Percentiles rank a stretch among this genome's conserved stretches.
Conservation (phyloP, 2,888 invertebrate species). For the Oligia strigilis region DNA sequence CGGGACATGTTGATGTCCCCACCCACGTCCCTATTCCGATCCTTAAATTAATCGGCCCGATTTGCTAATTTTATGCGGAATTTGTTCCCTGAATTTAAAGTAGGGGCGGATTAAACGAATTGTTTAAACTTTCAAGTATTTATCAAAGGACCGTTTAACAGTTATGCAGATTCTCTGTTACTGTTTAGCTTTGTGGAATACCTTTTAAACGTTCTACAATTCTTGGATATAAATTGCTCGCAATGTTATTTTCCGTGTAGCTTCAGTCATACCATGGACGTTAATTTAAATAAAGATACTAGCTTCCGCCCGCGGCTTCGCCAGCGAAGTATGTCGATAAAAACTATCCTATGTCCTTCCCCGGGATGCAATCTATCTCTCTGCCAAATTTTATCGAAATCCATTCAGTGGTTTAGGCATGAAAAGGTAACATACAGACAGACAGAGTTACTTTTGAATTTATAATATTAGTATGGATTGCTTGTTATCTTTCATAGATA, state of each 20-base stretch:
- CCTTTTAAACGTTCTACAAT: conserved; percentile 15
- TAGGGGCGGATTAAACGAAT: conserved; percentile 30
- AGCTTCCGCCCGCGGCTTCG: too few species aligned
- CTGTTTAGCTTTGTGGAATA: conserved; percentile 21
- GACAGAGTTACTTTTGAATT: too few species aligned
- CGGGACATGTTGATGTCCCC: conserved; percentile 17
- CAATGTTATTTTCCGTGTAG: conserved; percentile 4
- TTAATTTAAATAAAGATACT: conserved; percentile 1
- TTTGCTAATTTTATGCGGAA: conserved; percentile 50
- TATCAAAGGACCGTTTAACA: conserved; percentile 13
- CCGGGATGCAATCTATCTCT: too few species aligned
- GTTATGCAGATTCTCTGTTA: conserved; percentile 14
- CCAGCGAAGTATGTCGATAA: too few species aligned
- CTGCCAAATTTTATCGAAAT: too few species aligned
- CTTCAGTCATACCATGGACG: neutral
- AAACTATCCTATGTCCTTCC: too few species aligned
- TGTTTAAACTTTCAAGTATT: conserved; percentile 35
- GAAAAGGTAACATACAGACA: too few species aligned
- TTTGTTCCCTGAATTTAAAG: conserved; percentile 44
- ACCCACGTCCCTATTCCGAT: conserved; percentile 9
- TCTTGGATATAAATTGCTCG: conserved; percentile 2
- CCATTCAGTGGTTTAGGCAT: too few species aligned
- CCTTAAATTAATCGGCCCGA: conserved; percentile 35
- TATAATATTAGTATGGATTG: neutral
- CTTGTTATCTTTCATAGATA: conserved; percentile 25